phyloP scores from a whole-genome alignment of 1,140 invertebrate species.

The Prorops nasuta region DNA sequence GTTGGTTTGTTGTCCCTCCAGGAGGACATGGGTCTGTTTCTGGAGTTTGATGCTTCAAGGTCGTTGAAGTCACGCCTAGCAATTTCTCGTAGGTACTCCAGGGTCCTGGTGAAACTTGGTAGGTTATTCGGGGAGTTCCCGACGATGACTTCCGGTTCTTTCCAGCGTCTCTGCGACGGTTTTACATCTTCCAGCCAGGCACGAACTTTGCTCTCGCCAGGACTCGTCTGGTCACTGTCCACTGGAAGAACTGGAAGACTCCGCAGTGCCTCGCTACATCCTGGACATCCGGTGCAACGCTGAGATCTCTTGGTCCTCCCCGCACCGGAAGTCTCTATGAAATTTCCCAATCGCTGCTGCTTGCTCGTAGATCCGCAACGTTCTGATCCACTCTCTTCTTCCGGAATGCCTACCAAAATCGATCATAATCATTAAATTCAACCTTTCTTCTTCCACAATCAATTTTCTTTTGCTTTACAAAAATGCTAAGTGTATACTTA shows the following conservation, averaged over 20 bases:
- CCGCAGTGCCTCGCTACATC: conserved; percentile 53
- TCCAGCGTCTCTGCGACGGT: conserved; percentile 35
- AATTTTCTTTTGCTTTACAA: too few species aligned
- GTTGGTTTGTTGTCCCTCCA: conserved; percentile 41
- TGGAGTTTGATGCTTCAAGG: conserved; percentile 5
- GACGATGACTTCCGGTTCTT: conserved; percentile 25
- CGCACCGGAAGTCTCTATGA: conserved; percentile 24
- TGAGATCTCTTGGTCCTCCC: conserved; percentile 36
- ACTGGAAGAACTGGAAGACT: conserved; percentile 25
- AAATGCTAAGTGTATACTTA: conserved; percentile 20
- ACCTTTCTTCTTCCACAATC: too few species aligned
- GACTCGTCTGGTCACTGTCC: conserved; percentile 26
- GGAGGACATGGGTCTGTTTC: conserved; percentile 13
- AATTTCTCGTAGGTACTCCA: conserved; percentile 40
- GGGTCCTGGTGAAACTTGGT: conserved; percentile 30
- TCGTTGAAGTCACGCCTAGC: conserved; percentile 31
- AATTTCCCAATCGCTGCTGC: conserved; percentile 36
- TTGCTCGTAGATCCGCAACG: conserved; percentile 25
- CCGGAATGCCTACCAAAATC: conserved; percentile 74
- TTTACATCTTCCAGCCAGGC: conserved; percentile 77
- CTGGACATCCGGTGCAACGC: conserved; percentile 66
- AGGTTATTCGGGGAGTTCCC: conserved; percentile 35
- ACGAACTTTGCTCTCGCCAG: conserved; percentile 69
- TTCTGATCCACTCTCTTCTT: conserved; percentile 64
- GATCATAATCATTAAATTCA: too few species aligned